Evolutionary conservation across 2,888 invertebrate genomes (phyloP), one percentile per base, ranked within the genome.

Genomic region (Ommatoiulus sabulosus): DNA sequence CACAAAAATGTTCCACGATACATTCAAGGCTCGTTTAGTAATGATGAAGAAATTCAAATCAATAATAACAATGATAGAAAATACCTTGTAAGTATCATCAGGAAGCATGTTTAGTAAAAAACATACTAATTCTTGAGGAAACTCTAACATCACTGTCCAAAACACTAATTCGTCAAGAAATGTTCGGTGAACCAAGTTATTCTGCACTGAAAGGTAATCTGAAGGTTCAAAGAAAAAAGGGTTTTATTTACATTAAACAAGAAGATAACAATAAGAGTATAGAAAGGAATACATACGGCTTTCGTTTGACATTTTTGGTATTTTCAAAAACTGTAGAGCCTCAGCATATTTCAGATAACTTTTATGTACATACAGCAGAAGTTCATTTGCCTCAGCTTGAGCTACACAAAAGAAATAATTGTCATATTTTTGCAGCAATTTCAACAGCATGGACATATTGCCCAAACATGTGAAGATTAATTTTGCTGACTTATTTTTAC

Each of bases 121-220:
- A 92, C 98, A 99, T 88, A 99, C 98, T 89, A 99, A 95, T 92
- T 97, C 98, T 93, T 99, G 98, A 0, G 99, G 99, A 93, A 99
- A 99, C 93, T 99, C 98, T 93, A 97, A 98, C 92, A 97, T 97
- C 90, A 99, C 97, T 43, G 97, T 98, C 99, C 99, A 99, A 94
- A 99, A 99, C 91, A 99, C 97, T 90, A 99, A 95, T 94, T 99
- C 99, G 93, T 99, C 98, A 35, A 98, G 94, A 90, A 98, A 95
- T 0, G 97, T 97, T 91, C 95, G 95, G 93, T 98, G 97, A 52
- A 95, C 94, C 72, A 98, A 93, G 48, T 95, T 95, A 7, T 85
- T 57, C 20, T 89, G 87, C 12, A 90, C 46, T 4, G 97, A 96
- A 0, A 96, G 95, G 91, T 96, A 95, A 92, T 97, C 94, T 92